Evolutionary conservation across 2,113 vertebrate genomes (phyloP), one percentile per base, ranked within the genome.

Genomic region (Clarias macrocephalus): DNA sequence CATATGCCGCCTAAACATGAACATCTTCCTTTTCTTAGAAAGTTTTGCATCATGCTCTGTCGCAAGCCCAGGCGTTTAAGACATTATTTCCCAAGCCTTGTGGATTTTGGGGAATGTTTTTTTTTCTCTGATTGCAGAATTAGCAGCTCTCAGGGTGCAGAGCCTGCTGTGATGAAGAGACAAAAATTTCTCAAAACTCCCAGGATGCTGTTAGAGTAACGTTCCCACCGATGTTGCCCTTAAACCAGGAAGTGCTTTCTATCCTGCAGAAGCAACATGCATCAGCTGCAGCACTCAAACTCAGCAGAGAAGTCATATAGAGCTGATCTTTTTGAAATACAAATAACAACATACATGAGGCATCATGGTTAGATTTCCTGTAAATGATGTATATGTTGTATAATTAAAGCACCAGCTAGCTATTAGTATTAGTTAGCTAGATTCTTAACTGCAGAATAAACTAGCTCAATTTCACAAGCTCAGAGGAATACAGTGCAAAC

Each of bases 61-160:
- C 6, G 18, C 48, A 68, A 70, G 63, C 42, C 25, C 25, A n/a
- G 37, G 33, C 57, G 0, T 30, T 16, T 68, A 30, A 30, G 42
- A 54, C 15, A 9, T 54, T 10, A 83, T 68, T 83, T 68, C 52
- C 28, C 82, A 52, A 52, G 56, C 37, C 18, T 33, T 10, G 11
- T 80, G 83, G 83, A 88, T 68, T 88, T 28, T 83, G 85, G 80
- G 85, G 88, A 80, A 87, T 65, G 52, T 86, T 89, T 86, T 66
- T 86, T 86, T 66, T 25, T 23, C 62, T 42, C 19, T 13, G 65
- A 76, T 25, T 89, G 87, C 65, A 86, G 48, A 30, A 75, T 87
- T 88, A 86, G 57, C 83, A 84, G 63, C 48, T 21, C 33, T 83
- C 59, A 85, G 23, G 57, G 52, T 56, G n/a, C 62, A 65, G 48